Base-by-base conservation (phyloP, 2,888 invertebrate genomes). In the Noctua comes region DNA sequence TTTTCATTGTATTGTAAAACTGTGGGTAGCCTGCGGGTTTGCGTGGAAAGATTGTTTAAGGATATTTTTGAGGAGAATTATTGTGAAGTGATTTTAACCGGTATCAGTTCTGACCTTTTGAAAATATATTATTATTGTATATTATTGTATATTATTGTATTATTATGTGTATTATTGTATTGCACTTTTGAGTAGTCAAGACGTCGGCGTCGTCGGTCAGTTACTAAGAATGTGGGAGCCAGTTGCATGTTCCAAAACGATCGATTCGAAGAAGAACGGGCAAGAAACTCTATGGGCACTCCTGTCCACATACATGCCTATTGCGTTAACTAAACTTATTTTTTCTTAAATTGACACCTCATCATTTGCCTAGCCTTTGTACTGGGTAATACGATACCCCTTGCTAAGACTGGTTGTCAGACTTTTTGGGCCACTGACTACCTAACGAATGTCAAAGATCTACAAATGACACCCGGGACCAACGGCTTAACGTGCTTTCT, bases 1-100 rank as follows among this genome's bases (percentile, higher is more conserved):
- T 76, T 76, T 85, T 68, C 73, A 72, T 68, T 79, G 73, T 70
- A 51, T 64, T 27, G 66, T 77, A 43, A 68, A 73, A 68, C 68
- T 59, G 51, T 59, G 13, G 64, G 27, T 24, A 54, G 48, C 48
- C 40, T 21, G 46, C n/a, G 48, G 75, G 13, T 73, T 72, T 65
- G 51, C 43, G 21, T 24, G 40, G 27, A 64, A 13, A 51, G 24
- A 59, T 73, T 80, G 43, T 80, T 48, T 57, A 40, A 51, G 24
- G 6, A 31, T 31, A 48, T 64, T 46, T 59, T 73, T 54, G 43
- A 1, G 10, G 27, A 27, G 40, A 64, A 40, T 65, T 0, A 16
- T 46, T 54, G 54, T 36, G 13, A 59, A 36, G 48, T 48, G 27
- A 46, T 31, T 46, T 46, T 24, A 5, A n/a, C 8, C 24, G 46